phyloP scores from a whole-genome alignment of 2,113 vertebrate species.

The Neogobius melanostomus region DNA sequence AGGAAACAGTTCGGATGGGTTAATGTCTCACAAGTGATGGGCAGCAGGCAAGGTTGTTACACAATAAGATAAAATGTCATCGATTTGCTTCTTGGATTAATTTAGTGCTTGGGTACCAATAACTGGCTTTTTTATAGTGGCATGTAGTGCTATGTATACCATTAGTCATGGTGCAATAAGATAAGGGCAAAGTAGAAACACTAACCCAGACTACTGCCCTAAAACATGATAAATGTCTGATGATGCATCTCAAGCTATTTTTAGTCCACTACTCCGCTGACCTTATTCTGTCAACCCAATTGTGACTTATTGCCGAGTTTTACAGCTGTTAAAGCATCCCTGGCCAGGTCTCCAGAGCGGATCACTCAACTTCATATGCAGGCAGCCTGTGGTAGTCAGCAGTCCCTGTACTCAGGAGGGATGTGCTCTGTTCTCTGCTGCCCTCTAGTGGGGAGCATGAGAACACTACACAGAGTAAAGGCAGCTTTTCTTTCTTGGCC shows the following conservation, averaged over 20 bases:
- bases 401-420: neutral
- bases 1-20: slow-evolving; percentile 56
- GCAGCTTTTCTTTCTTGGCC: slow-evolving; percentile 34
- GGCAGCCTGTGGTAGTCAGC: slow-evolving; percentile 7
- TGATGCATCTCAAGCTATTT: slow-evolving; percentile 52
- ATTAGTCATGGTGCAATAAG: neutral
- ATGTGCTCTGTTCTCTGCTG: slow-evolving; percentile 35
- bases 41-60: slow-evolving; percentile 1
- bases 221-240: slow-evolving; percentile 26
- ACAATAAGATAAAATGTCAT: neutral
- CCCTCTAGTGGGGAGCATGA: slow-evolving; percentile 55
- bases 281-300: slow-evolving; percentile 64
- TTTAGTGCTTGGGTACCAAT: too few species aligned
- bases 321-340: slow-evolving; percentile 52
- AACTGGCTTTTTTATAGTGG: neutral
- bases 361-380: slow-evolving; percentile 49
- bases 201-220: neutral
- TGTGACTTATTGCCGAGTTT: slow-evolving; percentile 38
- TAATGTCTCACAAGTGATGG: slow-evolving; percentile 42
- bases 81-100: neutral
- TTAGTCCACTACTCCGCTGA: slow-evolving; percentile 52
- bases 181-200: neutral
- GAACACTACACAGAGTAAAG: neutral
- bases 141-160: neutral
- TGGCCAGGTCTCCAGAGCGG: slow-evolving; percentile 60